Base-by-base conservation (phyloP, 1,140 invertebrate species). In the Monomorium pharaonis region DNA sequence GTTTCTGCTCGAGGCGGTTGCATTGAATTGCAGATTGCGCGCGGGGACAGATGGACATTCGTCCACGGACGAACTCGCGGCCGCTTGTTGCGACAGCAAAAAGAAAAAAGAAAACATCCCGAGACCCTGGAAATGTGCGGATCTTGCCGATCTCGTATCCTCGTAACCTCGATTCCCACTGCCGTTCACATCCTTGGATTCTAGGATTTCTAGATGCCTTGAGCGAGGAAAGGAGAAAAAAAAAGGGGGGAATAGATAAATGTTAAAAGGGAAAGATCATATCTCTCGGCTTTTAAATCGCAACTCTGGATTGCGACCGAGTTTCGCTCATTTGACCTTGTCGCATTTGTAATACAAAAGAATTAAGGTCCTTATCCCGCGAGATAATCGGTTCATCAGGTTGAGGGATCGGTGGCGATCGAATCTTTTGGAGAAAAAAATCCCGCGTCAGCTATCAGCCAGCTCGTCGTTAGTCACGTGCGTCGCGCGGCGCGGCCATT, bases 1-100 rank as follows among this genome's bases (percentile, higher is more conserved):
- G 81, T 83, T 88, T 87, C 86, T 88, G 75, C 78, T 87, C 47
- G 76, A 83, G 83, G 47, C 88, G 65, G 75, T 92, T 72, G 54
- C 92, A 93, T 94, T 94, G 93, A 94, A 94, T 94, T 94, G 93
- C 92, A 94, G 90, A 94, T 94, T 91, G 76, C 88, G 88, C 83
- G 27, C 85, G 89, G n/a, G n/a, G 88, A 93, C 94, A 93, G 94
- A 94, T 94, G 94, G 92, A 92, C 91, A 93, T 92, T 67, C 63
- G 87, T 90, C 91, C 89, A 90, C 88, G 80, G 89, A 89, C 89
- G 84, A 91, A 92, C 90, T 89, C 89, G 91, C 83, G 89, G 91
- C 42, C 54, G 78, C 67, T 91, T 90, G 91, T 93, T 92, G 91
- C 90, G 85, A 88, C 65, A 70, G 76, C 87, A 91, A 92, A 92